phyloP scores from a whole-genome alignment of 2,797 vertebrate species.

The Macropus fuliginosus region DNA sequence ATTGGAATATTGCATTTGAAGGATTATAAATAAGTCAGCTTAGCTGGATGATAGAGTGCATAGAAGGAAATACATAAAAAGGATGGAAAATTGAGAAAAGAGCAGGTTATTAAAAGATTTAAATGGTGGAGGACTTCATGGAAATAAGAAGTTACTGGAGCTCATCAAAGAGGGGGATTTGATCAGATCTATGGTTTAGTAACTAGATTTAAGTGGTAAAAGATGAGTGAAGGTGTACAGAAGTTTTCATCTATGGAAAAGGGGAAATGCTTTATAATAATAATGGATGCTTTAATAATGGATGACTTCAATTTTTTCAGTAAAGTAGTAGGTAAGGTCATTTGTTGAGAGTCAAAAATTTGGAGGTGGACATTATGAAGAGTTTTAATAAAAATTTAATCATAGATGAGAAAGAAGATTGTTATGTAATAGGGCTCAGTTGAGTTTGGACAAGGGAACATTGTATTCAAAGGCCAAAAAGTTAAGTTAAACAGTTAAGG shows the following conservation, averaged over 20 bases:
- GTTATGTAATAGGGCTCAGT: not conserved
- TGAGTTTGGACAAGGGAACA: not conserved
- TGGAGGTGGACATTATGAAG: not conserved
- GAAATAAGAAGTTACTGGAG: not conserved
- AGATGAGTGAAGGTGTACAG: not conserved
- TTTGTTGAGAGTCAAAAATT: not conserved
- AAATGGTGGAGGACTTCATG: not conserved
- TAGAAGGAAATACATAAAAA: not conserved
- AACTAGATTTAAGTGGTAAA: not conserved
- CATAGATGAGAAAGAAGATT: not conserved
- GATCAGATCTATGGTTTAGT: not conserved
- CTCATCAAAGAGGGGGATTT: not conserved
- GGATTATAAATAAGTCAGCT: not conserved
- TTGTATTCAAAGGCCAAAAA: not conserved
- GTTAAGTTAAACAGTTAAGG: not conserved
- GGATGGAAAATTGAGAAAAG: not conserved
- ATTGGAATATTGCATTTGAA: not conserved
- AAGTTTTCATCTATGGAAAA: not conserved
- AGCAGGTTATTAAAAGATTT: not conserved
- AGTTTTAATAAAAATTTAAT: not conserved
- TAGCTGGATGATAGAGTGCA: not conserved
- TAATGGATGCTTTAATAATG: not conserved
- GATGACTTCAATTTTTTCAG: not conserved
- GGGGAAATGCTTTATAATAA: not conserved
- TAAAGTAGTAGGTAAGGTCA: too few relatives aligned